phyloP scores from a whole-genome alignment of 2,113 vertebrate genomes.

The Sprattus sprattus region DNA sequence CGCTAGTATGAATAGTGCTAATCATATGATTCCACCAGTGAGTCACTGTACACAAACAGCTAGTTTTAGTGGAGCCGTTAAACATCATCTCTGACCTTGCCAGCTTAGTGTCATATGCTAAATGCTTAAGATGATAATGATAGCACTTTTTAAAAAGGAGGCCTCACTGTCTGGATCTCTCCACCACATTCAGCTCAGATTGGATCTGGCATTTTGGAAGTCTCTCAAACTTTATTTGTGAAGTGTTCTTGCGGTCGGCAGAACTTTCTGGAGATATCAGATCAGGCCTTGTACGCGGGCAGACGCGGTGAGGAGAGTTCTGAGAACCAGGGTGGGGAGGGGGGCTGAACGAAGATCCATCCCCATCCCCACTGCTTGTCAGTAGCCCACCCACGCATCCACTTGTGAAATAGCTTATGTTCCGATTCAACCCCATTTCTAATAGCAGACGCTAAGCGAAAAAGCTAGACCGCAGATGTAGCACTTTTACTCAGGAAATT shows the following conservation, averaged over 20 bases:
- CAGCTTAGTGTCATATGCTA: background rate
- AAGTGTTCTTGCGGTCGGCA: background rate
- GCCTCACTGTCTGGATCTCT: slow-evolving; percentile 18
- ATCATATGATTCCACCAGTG: background rate
- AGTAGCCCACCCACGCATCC: background rate
- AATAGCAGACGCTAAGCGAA: slow-evolving; percentile 39
- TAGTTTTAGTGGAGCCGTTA: background rate
- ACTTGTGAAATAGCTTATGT: background rate
- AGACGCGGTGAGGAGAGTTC: background rate
- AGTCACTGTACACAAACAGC: background rate
- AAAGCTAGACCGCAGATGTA: slow-evolving; percentile 17
- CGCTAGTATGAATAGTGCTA: background rate
- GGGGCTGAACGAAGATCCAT: background rate
- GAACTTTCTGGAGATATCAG: background rate
- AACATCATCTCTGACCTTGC: background rate
- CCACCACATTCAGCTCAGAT: slow-evolving; percentile 17
- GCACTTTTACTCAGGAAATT: background rate
- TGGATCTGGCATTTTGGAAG: background rate
- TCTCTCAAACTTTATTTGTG: slow-evolving; percentile 23
- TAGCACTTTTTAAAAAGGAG: background rate
- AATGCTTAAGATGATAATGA: background rate
- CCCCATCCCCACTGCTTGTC: background rate
- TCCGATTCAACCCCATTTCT: slow-evolving; percentile 41
- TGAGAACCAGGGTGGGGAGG: background rate
- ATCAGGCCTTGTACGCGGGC: background rate